A percentile compares a stretch with the other conserved stretches of the same genome.
Evolutionary conservation across 2,797 vertebrate genomes (phyloP).

Genomic region (Sebastes melanostomus): DNA sequence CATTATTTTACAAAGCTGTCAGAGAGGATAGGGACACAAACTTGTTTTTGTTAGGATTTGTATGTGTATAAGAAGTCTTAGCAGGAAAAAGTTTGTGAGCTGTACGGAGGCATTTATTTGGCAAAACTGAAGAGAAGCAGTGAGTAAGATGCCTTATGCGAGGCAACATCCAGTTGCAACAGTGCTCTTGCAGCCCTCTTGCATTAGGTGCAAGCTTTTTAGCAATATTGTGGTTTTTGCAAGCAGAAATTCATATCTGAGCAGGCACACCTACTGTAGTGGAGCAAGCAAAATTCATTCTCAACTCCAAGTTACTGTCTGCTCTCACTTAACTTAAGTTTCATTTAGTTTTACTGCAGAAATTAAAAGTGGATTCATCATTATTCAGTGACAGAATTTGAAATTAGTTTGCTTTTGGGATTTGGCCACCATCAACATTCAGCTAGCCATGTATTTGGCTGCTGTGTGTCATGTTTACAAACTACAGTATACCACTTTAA

Average conservation of each 20-base stretch:
- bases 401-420: background rate
- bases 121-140: background rate
- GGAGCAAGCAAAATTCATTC: background rate
- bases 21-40: too few relatives aligned
- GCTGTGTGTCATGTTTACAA: background rate
- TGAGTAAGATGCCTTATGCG: background rate
- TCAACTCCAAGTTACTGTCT: background rate
- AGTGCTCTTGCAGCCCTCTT: background rate
- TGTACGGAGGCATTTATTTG: background rate
- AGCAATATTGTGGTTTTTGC: slow-evolving; percentile 11
- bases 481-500: background rate
- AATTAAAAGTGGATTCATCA: background rate
- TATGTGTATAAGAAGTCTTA: background rate
- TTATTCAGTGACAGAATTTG: background rate
- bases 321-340: background rate
- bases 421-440: background rate
- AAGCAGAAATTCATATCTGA: background rate
- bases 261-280: background rate
- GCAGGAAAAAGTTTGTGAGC: background rate
- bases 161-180: slow-evolving; percentile 21
- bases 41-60: background rate
- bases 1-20: background rate
- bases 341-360: background rate
- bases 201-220: background rate
- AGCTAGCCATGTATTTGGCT: background rate